A percentile compares a stretch with the other conserved stretches of the same genome.
Evolutionary conservation across 2,888 invertebrate genomes (phyloP).

Genomic region (Adelognathus sp.): DNA sequence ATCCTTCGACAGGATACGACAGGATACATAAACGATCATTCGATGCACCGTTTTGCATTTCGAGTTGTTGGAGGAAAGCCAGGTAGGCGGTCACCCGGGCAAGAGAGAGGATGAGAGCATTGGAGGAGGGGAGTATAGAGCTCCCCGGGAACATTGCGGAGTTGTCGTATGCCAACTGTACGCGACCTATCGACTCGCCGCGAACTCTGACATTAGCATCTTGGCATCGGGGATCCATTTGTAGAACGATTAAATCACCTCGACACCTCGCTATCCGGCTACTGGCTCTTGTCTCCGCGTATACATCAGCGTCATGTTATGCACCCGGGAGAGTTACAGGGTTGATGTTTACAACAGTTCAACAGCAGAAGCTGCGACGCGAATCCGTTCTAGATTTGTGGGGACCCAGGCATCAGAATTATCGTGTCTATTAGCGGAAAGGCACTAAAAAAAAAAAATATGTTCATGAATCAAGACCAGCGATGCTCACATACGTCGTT

Average conservation of each 20-base stretch:
- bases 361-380: too few relatives aligned
- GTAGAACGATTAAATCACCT: slow-evolving; percentile 66
- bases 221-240: slow-evolving; percentile 64
- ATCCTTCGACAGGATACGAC: neutral
- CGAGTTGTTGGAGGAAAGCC: slow-evolving; percentile 45
- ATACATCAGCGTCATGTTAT: neutral
- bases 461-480: too few relatives aligned
- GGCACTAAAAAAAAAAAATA: too few relatives aligned
- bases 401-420: too few relatives aligned
- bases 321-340: neutral
- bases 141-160: slow-evolving; percentile 11
- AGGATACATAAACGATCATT: slow-evolving; percentile 16
- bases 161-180: slow-evolving; percentile 43
- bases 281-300: neutral
- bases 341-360: too few relatives aligned
- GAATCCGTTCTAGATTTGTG: too few relatives aligned
- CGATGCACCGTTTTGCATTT: slow-evolving; percentile 8
- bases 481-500: too few relatives aligned
- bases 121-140: slow-evolving; percentile 6
- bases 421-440: too few relatives aligned
- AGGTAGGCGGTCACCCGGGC: neutral
- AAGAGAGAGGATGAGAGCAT: neutral
- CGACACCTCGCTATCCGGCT: slow-evolving; percentile 14
- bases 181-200: slow-evolving; percentile 56
- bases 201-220: slow-evolving; percentile 57